phyloP scores from a whole-genome alignment of 2,113 vertebrate genomes.

The Meles meles region DNA sequence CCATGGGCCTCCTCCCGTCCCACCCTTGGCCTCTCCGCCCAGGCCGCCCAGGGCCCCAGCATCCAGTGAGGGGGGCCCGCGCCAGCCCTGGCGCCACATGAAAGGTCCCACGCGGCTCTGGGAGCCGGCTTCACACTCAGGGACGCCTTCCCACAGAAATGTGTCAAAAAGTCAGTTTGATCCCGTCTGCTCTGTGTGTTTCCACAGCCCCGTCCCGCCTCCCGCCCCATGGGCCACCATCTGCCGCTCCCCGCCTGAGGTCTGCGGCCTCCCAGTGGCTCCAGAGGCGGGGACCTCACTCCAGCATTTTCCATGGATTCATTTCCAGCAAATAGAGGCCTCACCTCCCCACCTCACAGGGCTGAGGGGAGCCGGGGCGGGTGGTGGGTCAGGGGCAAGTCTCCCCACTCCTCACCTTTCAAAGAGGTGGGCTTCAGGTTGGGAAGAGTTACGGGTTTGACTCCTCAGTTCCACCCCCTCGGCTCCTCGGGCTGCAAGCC shows the following conservation, averaged over 20 bases:
- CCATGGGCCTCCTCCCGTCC: neutral
- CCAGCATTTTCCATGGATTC: conserved; percentile 63
- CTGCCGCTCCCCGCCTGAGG: conserved; percentile 45
- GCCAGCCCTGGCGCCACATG: conserved; percentile 24
- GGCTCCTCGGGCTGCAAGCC: fast-evolving
- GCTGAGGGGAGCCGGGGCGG: neutral
- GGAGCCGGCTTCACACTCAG: neutral
- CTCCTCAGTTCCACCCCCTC: neutral
- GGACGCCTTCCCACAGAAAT: conserved; percentile 55
- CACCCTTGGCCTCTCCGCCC: neutral
- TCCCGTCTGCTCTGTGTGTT: conserved; percentile 53
- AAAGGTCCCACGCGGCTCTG: conserved; percentile 30
- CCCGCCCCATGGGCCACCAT: neutral
- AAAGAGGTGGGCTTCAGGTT: neutral
- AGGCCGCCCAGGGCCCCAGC: neutral
- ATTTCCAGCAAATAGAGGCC: conserved; percentile 53
- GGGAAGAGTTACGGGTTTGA: fast-evolving
- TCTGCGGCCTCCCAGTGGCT: conserved; percentile 61
- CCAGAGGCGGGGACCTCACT: neutral
- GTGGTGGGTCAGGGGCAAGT: neutral
- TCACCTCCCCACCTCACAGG: neutral
- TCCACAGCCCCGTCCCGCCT: conserved; percentile 49
- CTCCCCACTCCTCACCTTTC: neutral
- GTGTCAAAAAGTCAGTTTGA: conserved; percentile 52
- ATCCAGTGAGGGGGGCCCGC: fast-evolving